phyloP scores from a whole-genome alignment of 2,888 invertebrate genomes.

The Cerastis rubricosa region DNA sequence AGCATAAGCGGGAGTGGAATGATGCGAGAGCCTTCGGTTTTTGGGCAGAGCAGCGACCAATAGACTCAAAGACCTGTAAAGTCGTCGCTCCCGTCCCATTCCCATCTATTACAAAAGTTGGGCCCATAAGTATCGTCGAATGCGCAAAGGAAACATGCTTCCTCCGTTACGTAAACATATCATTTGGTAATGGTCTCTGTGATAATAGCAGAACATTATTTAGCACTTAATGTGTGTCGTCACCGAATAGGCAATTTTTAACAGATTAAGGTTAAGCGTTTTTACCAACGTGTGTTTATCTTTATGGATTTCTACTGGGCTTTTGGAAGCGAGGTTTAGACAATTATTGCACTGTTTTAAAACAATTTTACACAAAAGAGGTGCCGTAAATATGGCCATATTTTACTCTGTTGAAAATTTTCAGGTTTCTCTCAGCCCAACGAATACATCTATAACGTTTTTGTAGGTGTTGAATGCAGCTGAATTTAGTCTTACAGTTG shows the following conservation, averaged over 20 bases:
- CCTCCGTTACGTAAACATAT: conserved; percentile 53
- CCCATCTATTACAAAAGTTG: conserved; percentile 2
- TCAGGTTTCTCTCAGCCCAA: neutral
- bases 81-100: neutral
- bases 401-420: neutral
- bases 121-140: conserved; percentile 10
- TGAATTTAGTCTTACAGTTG: neutral
- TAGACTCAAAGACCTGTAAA: neutral
- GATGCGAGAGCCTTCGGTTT: neutral
- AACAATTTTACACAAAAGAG: neutral
- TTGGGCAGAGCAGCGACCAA: neutral
- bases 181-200: conserved; percentile 57
- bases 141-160: conserved; percentile 65
- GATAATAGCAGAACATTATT: conserved; percentile 62
- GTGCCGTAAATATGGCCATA: neutral
- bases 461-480: neutral
- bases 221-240: conserved; percentile 62
- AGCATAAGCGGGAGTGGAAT: neutral
- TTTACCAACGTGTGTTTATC: conserved; percentile 28
- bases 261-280: conserved; percentile 65
- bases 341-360: neutral
- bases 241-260: conserved; percentile 62
- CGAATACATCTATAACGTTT: neutral
- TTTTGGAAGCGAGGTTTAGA: neutral
- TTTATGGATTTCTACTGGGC: conserved; percentile 13